Base-by-base conservation (phyloP, 1,140 invertebrate species). In the Cryptotermes secundus region DNA sequence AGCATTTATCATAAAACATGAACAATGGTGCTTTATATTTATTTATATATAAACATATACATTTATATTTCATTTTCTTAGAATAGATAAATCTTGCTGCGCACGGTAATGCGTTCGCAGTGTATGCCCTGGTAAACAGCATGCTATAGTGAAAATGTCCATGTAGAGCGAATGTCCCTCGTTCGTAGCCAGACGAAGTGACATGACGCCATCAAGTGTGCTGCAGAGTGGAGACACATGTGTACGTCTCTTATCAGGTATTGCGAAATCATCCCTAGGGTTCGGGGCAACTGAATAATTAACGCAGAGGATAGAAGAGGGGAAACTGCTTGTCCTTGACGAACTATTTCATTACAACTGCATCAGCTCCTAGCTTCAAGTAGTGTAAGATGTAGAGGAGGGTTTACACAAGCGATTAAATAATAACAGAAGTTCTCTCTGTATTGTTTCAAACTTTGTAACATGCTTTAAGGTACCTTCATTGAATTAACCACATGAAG, bases 401-500 rank as follows among this genome's bases (percentile, higher is more conserved):
- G 59, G 59, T 72, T 72, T 72, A 72, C 9, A 72, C 59, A 72
- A 72, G 59, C n/a, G 59, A 72, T 72, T 72, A 72, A 72, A 72
- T 72, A 72, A 72, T 72, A 72, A 72, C 59, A 72, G 26, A 72
- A n/a, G 26, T 72, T 72, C 59, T 72, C 26, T 26, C 59, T 72
- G 59, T 72, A 72, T 72, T 72, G 31, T 72, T 72, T 72, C 31
- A 72, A 72, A 72, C 26, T 72, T 72, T 72, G 7, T 26, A 72
- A 2, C n/a, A 72, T 72, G 59, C 59, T 72, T 72, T 72, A 72
- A 72, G 59, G 59, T 31, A 72, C 31, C 16, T 26, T 72, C 59
- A n/a, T 31, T n/a, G 2, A 3, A 31, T 31, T 31, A 72, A 72
- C 45, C n/a, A 72, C 26, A 72, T 31, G 59, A 72, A 72, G 59